Evolutionary conservation across 2,113 vertebrate genomes (phyloP), one percentile per base, ranked within the genome.

Genomic region (Chlorodrepanis virens): DNA sequence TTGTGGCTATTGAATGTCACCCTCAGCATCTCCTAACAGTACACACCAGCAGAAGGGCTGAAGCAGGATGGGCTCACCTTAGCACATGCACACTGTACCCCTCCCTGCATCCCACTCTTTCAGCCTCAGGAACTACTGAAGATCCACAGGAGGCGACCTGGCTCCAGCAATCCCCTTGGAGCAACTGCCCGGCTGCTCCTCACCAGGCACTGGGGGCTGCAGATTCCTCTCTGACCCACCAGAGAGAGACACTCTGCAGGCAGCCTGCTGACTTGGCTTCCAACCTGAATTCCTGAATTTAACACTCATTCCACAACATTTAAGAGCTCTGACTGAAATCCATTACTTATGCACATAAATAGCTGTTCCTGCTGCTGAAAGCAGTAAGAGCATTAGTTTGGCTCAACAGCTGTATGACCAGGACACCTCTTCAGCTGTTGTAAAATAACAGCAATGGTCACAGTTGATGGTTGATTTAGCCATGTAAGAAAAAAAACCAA

Each of bases 261-360:
- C 79, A 94, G 90, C 81, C 61, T 61, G 45, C 50, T 90, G 72
- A 25, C 85, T 90, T 95, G 93, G 92, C 92, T 93, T 39, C 42
- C 52, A 45, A 56, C 9, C 5, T 11, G 44, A 77, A 96, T 96
- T 96, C 94, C 92, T 92, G 75, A 83, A 59, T 90, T 94, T 83
- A 70, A 68, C 44, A 19, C 90, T 86, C 88, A 78, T 90, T 94
- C 83, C 76, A 75, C 57, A 78, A 9, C 14, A n/a, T 81, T 80
- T 67, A 77, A 91, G 70, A 87, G 71, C 29, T 77, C 59, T 84
- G 78, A 83, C 84, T 87, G 87, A 69, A 84, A 85, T 29, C 50
- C 12, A 39, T 78, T 81, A 52, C 65, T 92, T 83, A 60, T 44
- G 31, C 59, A 80, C 6, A 27, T 65, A 63, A 82, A 49, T 61